These are phyloP conservation scores for Cephus pygmeus DNA, from an alignment of 2,888 invertebrate genomes.

Conservation along the genomic window DNA sequence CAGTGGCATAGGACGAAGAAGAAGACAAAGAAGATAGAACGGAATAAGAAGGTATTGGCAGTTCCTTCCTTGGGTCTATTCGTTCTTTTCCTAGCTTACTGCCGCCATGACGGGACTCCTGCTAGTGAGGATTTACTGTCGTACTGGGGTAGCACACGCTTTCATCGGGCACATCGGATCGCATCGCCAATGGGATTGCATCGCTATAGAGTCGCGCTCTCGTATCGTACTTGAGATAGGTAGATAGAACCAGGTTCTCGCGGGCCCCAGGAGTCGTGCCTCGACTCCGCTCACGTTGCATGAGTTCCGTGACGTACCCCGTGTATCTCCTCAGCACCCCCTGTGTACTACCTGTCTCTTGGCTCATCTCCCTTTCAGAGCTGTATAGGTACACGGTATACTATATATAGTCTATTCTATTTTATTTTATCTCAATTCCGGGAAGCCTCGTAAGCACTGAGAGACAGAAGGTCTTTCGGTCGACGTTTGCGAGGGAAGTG, in stretches of 20 bases:
- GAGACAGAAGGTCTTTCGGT: conserved; percentile 11
- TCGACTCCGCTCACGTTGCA: conserved; percentile 55
- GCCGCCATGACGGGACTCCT: background rate
- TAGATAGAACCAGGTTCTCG: conserved; percentile 39
- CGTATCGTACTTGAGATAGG: conserved; percentile 56
- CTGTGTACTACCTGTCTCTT: conserved; percentile 21
- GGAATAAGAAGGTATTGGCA: background rate
- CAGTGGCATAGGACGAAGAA: background rate
- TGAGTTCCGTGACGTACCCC: conserved; percentile 60
- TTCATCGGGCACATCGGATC: conserved; percentile 57
- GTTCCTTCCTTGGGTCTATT: background rate
- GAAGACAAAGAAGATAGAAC: background rate
- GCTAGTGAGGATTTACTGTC: conserved; percentile 59
- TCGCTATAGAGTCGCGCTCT: conserved; percentile 52
- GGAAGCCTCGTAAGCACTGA: conserved; percentile 45
- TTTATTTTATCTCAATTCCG: conserved; percentile 51
- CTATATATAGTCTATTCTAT: conserved; percentile 34
- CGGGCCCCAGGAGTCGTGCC: conserved; percentile 54
- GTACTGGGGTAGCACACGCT: conserved; percentile 48
- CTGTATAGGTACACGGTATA: background rate
- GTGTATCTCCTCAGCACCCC: conserved; percentile 28
- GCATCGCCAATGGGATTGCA: conserved; percentile 62
- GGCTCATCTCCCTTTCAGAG: conserved; percentile 22
- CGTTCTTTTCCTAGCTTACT: background rate
- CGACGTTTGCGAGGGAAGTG: background rate